Base-by-base conservation (phyloP, 1,140 invertebrate species). In the Megathymus violae region DNA sequence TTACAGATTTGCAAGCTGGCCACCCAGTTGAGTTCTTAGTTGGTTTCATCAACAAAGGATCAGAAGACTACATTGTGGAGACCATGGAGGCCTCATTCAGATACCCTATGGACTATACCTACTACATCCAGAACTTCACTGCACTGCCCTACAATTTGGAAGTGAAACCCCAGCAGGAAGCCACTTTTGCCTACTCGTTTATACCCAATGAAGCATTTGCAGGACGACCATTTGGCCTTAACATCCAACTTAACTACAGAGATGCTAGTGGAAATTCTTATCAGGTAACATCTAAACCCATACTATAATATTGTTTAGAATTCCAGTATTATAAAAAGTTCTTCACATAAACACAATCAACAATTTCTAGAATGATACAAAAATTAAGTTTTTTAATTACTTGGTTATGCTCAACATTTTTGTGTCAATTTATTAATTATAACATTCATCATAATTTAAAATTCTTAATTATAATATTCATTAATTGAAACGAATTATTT, bases 51-150 rank as follows among this genome's bases (percentile, higher is more conserved):
- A 99, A 99, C 91, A 98, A 97, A 85, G 99, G 98, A 31, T 93
- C 95, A 62, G 93, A 95, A 71, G 97, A 99, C 69, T 99, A 99
- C 78, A 91, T 97, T 9, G 93, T 99, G 5, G 98, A 99, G 82
- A 95, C 95, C 1, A 93, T 99, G 76, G 98, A 99, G 81, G 98
- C 98, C 0, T 99, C 98, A 0, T 99, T 99, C 94, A 95, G 98
- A 76, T 99, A 99, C 82, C 98, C 98, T 13, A 97, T 99, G 95
- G 99, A 99, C 88, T 99, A 98, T 92, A 98, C 95, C 70, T 99
- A 98, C 87, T 97, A 98, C 84, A 98, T 99, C 75, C 98, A 99
- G 89, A 99, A 99, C 92, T 99, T 99, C 92, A 97, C 98, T 0
- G 95, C 96, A 0, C 93, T 98, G 72, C 93, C 94, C n/a, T 99